These are phyloP conservation scores for Apodemus sylvaticus DNA, from an alignment of 2,113 vertebrate genomes.

Conservation along the genomic window DNA sequence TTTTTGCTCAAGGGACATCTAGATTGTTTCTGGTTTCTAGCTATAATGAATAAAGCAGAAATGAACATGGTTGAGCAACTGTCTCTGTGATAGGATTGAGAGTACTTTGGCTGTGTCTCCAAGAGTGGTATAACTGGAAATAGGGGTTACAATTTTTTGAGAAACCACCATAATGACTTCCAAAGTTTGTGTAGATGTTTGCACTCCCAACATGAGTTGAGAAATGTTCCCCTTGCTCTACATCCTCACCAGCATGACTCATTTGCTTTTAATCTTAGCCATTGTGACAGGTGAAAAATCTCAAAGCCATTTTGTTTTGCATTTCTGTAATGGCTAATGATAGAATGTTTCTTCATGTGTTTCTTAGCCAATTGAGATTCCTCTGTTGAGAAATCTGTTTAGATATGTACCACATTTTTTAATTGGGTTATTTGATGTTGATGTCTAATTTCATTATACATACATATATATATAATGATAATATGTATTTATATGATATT, in stretches of 20 bases:
- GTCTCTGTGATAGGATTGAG: not conserved
- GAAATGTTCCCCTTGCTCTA: not conserved
- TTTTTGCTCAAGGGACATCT: not conserved
- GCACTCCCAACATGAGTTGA: not conserved
- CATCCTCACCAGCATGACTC: not conserved
- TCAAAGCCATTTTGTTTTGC: not conserved
- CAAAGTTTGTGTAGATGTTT: not conserved
- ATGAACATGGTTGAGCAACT: not conserved
- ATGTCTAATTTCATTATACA: not conserved
- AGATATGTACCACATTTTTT: not conserved
- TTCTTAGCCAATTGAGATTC: not conserved
- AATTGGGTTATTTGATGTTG: not conserved
- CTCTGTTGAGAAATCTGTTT: not conserved
- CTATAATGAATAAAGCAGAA: not conserved
- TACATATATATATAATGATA: too few species aligned
- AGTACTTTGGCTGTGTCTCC: not conserved
- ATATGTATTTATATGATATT: too few species aligned
- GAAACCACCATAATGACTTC: not conserved
- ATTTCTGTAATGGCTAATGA: not conserved
- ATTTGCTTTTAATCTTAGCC: not conserved
- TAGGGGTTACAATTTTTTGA: not conserved
- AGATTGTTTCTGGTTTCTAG: not conserved
- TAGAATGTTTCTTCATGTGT: not conserved
- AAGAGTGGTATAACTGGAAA: not conserved
- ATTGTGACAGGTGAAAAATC: not conserved